These are phyloP conservation scores for Torymus tubicola DNA, from an alignment of 2,888 invertebrate species.

Conservation along the genomic window DNA sequence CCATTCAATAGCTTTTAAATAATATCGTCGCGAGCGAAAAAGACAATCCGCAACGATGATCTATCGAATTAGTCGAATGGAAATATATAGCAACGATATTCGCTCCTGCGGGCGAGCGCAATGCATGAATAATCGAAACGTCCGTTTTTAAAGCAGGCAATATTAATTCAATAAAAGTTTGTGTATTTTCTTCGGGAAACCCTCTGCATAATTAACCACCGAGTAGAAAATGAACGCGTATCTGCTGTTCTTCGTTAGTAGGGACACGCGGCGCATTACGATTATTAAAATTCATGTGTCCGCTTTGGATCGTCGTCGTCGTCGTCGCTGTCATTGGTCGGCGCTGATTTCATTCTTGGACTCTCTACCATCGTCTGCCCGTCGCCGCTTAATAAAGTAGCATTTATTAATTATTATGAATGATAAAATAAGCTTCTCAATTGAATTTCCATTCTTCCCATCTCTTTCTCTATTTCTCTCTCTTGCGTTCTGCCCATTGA, in stretches of 20 bases:
- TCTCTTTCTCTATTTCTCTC: neutral
- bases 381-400: constrained; percentile 1
- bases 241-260: constrained; percentile 21
- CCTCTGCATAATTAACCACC: constrained; percentile 16
- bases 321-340: constrained; percentile 5
- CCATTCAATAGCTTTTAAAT: neutral
- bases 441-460: neutral
- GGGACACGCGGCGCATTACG: neutral
- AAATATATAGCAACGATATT: neutral
- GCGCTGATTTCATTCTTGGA: constrained; percentile 40
- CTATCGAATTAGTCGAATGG: neutral
- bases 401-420: constrained; percentile 29
- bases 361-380: neutral
- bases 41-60: neutral
- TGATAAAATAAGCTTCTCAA: neutral
- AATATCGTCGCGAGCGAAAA: neutral
- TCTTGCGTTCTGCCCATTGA: neutral
- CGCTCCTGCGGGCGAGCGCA: too few species aligned
- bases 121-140: constrained; percentile 23
- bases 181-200: constrained; percentile 1
- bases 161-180: constrained; percentile 33
- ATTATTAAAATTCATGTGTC: constrained; percentile 42
- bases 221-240: neutral
- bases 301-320: constrained; percentile 6
- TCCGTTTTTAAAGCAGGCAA: constrained; percentile 29